A percentile compares a stretch with the other conserved stretches of the same genome.
Conservation (phyloP, 2,797 vertebrate species). For the Buphagus erythrorhynchus region DNA sequence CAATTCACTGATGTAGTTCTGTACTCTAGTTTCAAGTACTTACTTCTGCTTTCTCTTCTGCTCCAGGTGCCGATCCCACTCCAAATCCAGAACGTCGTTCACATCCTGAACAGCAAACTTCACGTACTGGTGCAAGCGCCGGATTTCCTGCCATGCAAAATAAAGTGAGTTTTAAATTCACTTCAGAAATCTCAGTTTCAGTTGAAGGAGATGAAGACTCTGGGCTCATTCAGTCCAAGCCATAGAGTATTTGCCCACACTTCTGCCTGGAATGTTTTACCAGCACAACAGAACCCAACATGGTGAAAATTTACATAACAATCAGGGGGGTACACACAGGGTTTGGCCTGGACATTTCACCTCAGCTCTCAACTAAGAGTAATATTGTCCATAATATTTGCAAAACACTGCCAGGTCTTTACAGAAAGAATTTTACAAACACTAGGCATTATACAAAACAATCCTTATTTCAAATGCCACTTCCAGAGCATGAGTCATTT, state of each 20-base stretch:
- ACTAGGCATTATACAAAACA: neutral
- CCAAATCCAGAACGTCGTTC: slow-evolving; percentile 91
- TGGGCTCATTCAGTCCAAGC: neutral
- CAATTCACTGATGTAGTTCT: neutral
- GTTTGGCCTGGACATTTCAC: neutral
- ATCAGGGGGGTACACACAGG: neutral
- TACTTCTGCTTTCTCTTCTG: slow-evolving; percentile 88
- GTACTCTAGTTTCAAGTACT: slow-evolving; percentile 43
- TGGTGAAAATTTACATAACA: neutral
- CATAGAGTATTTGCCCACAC: fast-evolving
- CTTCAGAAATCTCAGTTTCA: neutral
- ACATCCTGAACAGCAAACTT: slow-evolving; percentile 94
- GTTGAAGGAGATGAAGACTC: neutral
- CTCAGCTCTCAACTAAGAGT: neutral
- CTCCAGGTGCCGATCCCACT: slow-evolving; percentile 94
- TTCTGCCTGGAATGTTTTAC: neutral
- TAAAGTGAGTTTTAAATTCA: neutral
- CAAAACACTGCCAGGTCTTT: neutral
- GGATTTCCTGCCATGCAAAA: slow-evolving; percentile 85
- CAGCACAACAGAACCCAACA: neutral
- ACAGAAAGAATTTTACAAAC: neutral
- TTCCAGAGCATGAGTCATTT: slow-evolving; percentile 9
- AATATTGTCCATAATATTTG: neutral
- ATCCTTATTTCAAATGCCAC: neutral
- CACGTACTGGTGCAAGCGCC: slow-evolving; percentile 92